Conservation (phyloP, 2,888 invertebrate genomes). For the Arrhopalites spinosus region DNA sequence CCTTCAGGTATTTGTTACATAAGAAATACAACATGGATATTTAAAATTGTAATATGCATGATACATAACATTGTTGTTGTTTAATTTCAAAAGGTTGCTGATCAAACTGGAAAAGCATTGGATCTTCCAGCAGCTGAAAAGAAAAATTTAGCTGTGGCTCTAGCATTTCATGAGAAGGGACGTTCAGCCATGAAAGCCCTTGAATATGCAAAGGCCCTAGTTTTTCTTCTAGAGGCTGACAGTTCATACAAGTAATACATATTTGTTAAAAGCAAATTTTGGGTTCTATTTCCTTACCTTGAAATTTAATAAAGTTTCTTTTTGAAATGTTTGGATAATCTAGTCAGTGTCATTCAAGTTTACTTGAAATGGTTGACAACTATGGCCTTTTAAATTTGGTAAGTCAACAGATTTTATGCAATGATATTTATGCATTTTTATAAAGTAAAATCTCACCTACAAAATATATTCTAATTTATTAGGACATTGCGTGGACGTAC, state of each 20-base stretch:
- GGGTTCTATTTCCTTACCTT: slow-evolving; percentile 6
- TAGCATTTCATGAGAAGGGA: slow-evolving; percentile 81
- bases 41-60: not conserved
- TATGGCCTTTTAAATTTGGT: slow-evolving; percentile 76
- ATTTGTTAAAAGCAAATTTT: not conserved
- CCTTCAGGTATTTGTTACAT: slow-evolving; percentile 42
- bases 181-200: slow-evolving; percentile 69
- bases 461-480: slow-evolving; percentile 49
- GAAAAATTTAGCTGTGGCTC: slow-evolving; percentile 72
- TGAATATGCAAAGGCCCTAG: slow-evolving; percentile 72
- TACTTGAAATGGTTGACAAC: slow-evolving; percentile 77
- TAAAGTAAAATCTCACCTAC: no score
- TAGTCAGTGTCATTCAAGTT: slow-evolving; percentile 70
- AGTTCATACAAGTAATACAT: slow-evolving; percentile 67
- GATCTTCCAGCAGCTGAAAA: slow-evolving; percentile 73
- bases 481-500: slow-evolving; percentile 91
- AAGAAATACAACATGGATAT: not conserved
- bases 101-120: slow-evolving; percentile 67
- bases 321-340: not conserved
- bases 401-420: no score
- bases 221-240: slow-evolving; percentile 79
- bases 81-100: slow-evolving; percentile 23
- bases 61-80: no score
- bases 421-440: no score
- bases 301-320: slow-evolving; percentile 41